Evolutionary conservation across 2,888 invertebrate genomes (phyloP).

Genomic region (Anthophora plumipes): DNA sequence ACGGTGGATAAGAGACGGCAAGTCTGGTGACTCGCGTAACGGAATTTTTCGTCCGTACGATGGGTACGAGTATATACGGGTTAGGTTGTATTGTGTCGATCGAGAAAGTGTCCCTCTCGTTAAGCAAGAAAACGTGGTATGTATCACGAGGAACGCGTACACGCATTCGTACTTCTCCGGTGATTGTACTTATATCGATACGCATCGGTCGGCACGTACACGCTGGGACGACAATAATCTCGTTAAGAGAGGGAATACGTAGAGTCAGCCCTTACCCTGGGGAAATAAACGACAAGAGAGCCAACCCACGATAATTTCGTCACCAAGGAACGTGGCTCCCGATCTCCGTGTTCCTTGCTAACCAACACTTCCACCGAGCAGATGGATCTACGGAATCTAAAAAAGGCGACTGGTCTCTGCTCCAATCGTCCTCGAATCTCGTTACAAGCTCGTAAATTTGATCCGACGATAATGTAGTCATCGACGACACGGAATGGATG

Average conservation of each 20-base stretch:
- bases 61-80: slow-evolving; percentile 16
- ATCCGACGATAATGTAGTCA: slow-evolving; percentile 49
- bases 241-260: slow-evolving; percentile 71
- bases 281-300: slow-evolving; percentile 70
- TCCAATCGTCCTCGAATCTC: slow-evolving; percentile 41
- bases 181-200: slow-evolving; percentile 70
- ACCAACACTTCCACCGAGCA: neutral
- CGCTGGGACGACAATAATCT: slow-evolving; percentile 70
- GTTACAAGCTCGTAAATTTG: slow-evolving; percentile 49
- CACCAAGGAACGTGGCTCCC: slow-evolving; percentile 57
- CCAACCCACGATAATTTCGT: slow-evolving; percentile 63
- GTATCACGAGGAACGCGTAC: slow-evolving; percentile 39
- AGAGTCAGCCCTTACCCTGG: slow-evolving; percentile 50
- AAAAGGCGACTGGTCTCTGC: neutral
- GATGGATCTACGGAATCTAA: slow-evolving; percentile 17
- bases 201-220: slow-evolving; percentile 63
- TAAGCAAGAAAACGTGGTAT: slow-evolving; percentile 36
- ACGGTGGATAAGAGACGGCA: slow-evolving; percentile 52
- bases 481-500: slow-evolving; percentile 36
- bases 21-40: slow-evolving; percentile 41
- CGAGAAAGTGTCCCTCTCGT: slow-evolving; percentile 63
- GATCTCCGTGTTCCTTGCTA: neutral
- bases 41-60: slow-evolving; percentile 45
- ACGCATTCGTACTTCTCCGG: slow-evolving; percentile 48
- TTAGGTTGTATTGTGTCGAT: slow-evolving; percentile 50